phyloP scores from a whole-genome alignment of 2,113 vertebrate genomes.

The Castor canadensis region DNA sequence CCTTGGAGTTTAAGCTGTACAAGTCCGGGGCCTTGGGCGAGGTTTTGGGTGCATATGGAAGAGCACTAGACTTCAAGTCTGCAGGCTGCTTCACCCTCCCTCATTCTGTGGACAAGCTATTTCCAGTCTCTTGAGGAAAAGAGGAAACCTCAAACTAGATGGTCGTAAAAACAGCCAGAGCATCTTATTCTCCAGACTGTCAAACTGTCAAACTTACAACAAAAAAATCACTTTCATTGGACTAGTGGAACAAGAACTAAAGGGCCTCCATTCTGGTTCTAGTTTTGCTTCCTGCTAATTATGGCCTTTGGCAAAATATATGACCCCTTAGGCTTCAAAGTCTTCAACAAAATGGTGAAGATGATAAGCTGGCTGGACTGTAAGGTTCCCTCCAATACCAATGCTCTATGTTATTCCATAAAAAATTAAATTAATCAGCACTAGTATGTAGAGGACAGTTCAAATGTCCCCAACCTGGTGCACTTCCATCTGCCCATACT shows the following conservation, averaged over 20 bases:
- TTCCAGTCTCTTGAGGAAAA: not conserved
- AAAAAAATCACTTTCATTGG: not conserved
- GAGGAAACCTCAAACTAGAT: not conserved
- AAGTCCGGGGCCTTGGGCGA: not conserved
- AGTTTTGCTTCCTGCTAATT: not conserved
- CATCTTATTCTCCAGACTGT: conserved; percentile 21
- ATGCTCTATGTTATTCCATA: not conserved
- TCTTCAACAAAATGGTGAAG: conserved; percentile 21
- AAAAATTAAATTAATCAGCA: not conserved
- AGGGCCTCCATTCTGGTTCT: not conserved
- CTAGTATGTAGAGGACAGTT: not conserved
- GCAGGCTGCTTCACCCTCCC: not conserved
- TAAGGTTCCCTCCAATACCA: not conserved
- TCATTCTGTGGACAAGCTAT: not conserved
- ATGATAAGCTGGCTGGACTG: not conserved
- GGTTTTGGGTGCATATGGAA: not conserved
- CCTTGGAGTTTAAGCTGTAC: conserved; percentile 44
- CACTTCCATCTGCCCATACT: not conserved
- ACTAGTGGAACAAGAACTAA: not conserved
- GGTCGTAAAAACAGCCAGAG: conserved; percentile 32
- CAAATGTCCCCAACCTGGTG: not conserved
- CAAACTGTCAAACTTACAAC: conserved; percentile 50
- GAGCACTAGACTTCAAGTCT: not conserved
- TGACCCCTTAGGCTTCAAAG: not conserved
- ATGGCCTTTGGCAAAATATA: conserved; percentile 11